These are phyloP conservation scores for Cephus pulcher DNA, from an alignment of 2,888 invertebrate species.

Conservation along the genomic window DNA sequence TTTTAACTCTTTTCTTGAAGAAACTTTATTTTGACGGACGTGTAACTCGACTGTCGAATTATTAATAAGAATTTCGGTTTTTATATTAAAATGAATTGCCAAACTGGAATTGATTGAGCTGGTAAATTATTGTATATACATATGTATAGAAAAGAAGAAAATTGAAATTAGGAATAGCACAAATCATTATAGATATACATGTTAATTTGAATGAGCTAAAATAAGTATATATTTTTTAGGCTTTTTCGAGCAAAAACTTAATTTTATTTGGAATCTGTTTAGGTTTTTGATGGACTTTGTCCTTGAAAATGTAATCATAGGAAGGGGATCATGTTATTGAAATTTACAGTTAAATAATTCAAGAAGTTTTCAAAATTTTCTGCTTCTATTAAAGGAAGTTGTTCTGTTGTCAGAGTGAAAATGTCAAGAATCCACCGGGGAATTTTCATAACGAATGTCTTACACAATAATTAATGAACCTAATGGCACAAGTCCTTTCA, in stretches of 20 bases:
- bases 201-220: not conserved
- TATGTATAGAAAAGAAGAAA: not conserved
- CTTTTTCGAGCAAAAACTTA: not conserved
- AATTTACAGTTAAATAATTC: not conserved
- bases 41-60: not conserved
- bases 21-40: not conserved
- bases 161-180: not conserved
- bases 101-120: not conserved
- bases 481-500: conserved; percentile 34
- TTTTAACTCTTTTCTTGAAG: not conserved
- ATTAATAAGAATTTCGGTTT: not conserved
- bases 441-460: no score
- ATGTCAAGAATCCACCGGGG: not conserved
- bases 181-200: no score
- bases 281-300: not conserved
- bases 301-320: not conserved
- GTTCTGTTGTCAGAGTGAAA: not conserved
- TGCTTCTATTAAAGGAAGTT: not conserved
- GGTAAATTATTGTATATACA: not conserved
- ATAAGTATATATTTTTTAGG: not conserved
- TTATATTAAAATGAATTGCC: not conserved
- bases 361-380: not conserved
- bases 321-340: not conserved
- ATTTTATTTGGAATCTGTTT: not conserved
- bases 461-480: conserved; percentile 40